phyloP scores from a whole-genome alignment of 2,113 vertebrate genomes.

The Phalacrocorax carbo region DNA sequence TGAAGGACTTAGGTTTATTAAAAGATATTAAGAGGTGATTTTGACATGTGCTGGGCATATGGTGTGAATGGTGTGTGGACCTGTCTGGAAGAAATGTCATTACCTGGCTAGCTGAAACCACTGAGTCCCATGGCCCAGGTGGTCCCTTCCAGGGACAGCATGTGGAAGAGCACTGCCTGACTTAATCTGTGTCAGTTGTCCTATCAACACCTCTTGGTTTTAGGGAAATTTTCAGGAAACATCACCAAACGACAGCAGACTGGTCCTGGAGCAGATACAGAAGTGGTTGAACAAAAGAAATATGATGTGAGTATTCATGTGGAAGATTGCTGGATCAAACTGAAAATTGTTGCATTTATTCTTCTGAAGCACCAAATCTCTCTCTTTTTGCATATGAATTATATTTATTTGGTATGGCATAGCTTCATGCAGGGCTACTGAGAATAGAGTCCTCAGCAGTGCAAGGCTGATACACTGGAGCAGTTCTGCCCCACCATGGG shows the following conservation, averaged over 20 bases:
- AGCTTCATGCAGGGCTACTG: background rate
- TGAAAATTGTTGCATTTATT: background rate
- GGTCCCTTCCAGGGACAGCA: background rate
- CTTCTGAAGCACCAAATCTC: background rate
- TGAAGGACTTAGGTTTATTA: background rate
- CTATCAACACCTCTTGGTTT: background rate
- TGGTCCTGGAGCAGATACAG: background rate
- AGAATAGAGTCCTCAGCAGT: background rate
- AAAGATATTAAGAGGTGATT: background rate
- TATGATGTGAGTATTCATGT: background rate
- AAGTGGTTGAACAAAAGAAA: background rate
- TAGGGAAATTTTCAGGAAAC: background rate
- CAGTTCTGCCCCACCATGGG: background rate
- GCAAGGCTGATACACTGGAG: background rate
- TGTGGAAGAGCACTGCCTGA: background rate
- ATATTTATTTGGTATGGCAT: background rate
- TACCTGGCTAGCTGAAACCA: background rate
- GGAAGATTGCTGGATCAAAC: background rate
- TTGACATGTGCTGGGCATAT: background rate
- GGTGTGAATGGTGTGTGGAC: fast-evolving
- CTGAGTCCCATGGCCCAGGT: fast-evolving
- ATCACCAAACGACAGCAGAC: background rate
- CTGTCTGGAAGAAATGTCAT: background rate
- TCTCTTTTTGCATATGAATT: background rate
- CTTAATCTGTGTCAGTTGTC: background rate